phyloP scores from a whole-genome alignment of 2,888 invertebrate genomes.

The Xanthia icteritia region DNA sequence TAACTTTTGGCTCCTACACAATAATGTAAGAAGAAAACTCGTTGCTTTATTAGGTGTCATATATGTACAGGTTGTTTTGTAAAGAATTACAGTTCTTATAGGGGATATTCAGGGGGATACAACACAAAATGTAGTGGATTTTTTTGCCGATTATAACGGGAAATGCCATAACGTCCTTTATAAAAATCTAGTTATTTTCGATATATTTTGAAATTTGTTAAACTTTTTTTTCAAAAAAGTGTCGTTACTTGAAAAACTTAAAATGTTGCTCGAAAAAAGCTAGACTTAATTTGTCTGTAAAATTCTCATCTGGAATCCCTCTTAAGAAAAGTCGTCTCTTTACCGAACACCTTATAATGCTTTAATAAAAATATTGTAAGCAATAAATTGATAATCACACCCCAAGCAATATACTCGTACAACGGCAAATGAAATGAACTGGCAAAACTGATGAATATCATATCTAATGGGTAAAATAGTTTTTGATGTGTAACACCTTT shows the following conservation, averaged over 20 bases:
- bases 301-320: background rate
- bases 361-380: conserved; percentile 12
- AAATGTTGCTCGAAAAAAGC: background rate
- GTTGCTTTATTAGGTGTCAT: conserved; percentile 5
- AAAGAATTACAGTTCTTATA: conserved; percentile 6
- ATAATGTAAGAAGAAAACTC: background rate
- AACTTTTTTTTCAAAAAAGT: too few species aligned
- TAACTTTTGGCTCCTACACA: conserved; percentile 15
- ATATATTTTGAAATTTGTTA: too few species aligned
- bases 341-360: background rate
- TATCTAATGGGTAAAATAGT: background rate
- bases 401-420: background rate
- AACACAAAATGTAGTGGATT: background rate
- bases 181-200: background rate
- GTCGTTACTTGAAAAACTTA: too few species aligned
- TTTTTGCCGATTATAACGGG: background rate
- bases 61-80: background rate
- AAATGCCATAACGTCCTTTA: background rate
- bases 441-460: background rate
- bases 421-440: background rate
- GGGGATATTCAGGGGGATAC: too few species aligned
- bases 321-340: conserved; percentile 2
- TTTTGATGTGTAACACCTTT: too few species aligned
- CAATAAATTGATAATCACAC: conserved; percentile 6
- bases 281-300: background rate